These are phyloP conservation scores for Procavia capensis DNA, from an alignment of 2,113 vertebrate genomes.

Conservation along the genomic window DNA sequence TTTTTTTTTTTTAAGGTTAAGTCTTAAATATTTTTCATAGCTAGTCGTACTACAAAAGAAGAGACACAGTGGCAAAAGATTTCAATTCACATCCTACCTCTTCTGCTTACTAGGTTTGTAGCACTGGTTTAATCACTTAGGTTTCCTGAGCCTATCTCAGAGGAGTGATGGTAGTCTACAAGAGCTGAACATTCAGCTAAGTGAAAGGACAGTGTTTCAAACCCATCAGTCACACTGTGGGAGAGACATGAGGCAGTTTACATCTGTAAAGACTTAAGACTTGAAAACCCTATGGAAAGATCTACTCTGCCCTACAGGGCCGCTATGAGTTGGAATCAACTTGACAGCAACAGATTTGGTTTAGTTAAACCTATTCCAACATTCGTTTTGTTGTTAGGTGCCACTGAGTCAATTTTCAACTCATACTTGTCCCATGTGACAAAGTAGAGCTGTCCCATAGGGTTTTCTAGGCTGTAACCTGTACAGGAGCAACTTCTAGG, in stretches of 20 bases:
- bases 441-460: neutral
- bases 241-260: neutral
- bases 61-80: neutral
- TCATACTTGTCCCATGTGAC: neutral
- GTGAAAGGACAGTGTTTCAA: neutral
- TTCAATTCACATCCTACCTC: neutral
- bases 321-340: neutral
- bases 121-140: neutral
- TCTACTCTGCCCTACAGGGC: neutral
- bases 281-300: too few relatives aligned
- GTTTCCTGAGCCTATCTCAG: neutral
- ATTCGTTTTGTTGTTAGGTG: neutral
- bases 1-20: conserved; percentile 32
- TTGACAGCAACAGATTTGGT: neutral
- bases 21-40: neutral
- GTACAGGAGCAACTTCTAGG: neutral
- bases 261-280: neutral
- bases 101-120: neutral
- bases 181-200: neutral
- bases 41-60: neutral
- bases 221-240: neutral
- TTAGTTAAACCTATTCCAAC: neutral
- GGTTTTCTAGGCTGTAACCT: neutral
- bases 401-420: neutral
- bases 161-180: neutral